A percentile compares a stretch with the other conserved stretches of the same genome.
Evolutionary conservation across 2,113 vertebrate genomes (phyloP).

Genomic region (Sinocyclocheilus grahami): DNA sequence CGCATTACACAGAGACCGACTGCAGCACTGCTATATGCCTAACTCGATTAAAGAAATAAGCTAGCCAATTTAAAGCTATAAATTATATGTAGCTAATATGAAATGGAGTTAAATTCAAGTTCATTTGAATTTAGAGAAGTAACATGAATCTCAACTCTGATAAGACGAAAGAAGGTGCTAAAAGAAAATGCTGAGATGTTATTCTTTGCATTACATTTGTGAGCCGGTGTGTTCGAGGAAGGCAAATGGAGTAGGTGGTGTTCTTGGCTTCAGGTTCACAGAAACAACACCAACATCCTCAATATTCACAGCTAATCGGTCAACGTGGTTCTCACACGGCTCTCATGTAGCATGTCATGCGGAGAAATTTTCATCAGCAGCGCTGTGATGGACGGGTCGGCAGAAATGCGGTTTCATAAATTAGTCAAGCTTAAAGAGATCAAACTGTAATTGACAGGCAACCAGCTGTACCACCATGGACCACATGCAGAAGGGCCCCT

Average conservation of each 20-base stretch:
- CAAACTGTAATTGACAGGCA: neutral
- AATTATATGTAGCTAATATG: constrained; percentile 24
- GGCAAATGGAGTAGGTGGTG: neutral
- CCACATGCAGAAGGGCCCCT: neutral
- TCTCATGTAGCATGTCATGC: neutral
- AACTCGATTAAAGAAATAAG: constrained; percentile 39
- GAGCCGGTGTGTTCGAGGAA: constrained; percentile 2
- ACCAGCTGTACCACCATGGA: neutral
- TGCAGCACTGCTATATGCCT: neutral
- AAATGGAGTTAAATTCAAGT: neutral
- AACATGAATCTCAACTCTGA: constrained; percentile 15
- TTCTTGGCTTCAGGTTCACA: neutral
- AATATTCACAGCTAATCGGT: constrained; percentile 6
- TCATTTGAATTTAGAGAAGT: constrained; percentile 25
- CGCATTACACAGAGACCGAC: constrained; percentile 24
- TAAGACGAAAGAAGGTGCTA: neutral
- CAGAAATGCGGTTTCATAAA: neutral
- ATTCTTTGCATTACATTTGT: neutral
- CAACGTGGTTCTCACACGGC: neutral
- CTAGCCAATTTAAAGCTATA: constrained; percentile 40
- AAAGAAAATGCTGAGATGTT: neutral
- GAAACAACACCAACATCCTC: constrained; percentile 9
- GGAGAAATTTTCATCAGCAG: constrained; percentile 2
- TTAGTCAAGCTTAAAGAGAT: neutral
- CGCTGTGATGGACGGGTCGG: neutral